Conservation (phyloP, 1,140 invertebrate genomes). For the Drosophila ercepeae region DNA sequence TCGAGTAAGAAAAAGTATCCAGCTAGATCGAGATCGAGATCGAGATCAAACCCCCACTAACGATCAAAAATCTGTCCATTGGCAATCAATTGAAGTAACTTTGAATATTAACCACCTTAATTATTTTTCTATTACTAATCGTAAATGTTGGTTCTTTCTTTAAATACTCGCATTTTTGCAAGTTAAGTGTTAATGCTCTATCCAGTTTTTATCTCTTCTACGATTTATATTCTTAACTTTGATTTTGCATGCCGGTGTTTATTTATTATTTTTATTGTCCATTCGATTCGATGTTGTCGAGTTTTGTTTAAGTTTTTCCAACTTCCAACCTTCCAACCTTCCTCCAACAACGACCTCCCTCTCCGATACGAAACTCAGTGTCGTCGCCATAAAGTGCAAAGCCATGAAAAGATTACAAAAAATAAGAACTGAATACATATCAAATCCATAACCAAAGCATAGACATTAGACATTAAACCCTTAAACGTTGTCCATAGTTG, state of each 20-base stretch:
- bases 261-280: conserved; percentile 19
- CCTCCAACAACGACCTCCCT: conserved; percentile 6
- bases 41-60: conserved; percentile 50
- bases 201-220: conserved; percentile 10
- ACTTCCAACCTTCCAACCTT: conserved; percentile 26
- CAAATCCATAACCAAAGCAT: conserved; percentile 28
- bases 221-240: neutral
- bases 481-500: conserved; percentile 73
- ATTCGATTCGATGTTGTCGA: conserved; percentile 31
- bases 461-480: conserved; percentile 61
- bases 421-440: conserved; percentile 21
- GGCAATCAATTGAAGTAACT: conserved; percentile 46
- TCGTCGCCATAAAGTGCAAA: conserved; percentile 44
- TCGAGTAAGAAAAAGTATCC: conserved; percentile 49
- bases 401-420: conserved; percentile 11
- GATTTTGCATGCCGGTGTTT: conserved; percentile 33
- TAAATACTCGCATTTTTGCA: conserved; percentile 38
- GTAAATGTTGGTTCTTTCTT: conserved; percentile 52
- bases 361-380: conserved; percentile 26
- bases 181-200: conserved; percentile 40
- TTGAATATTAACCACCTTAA: conserved; percentile 22
- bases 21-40: conserved; percentile 69
- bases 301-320: conserved; percentile 28
- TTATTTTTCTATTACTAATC: conserved; percentile 30
- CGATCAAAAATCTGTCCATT: conserved; percentile 38